Base-by-base conservation (phyloP, 2,797 vertebrate genomes). In the Acrossocheilus wenchowensis region DNA sequence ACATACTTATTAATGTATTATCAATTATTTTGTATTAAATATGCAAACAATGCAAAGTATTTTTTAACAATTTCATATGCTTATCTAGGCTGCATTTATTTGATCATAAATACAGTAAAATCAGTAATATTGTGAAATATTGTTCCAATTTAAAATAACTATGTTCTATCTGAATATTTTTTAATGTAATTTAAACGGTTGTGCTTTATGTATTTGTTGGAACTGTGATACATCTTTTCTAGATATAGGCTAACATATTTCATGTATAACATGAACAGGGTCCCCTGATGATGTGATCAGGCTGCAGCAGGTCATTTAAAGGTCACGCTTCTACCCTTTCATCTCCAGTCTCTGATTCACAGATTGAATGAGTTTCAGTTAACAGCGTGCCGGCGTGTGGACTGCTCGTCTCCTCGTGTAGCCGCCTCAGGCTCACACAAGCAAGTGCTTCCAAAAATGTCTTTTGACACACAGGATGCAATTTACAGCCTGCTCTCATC, bases 361-460 rank as follows among this genome's bases (percentile, higher is more conserved):
- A 77, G 72, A 66, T 68, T 68, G 60, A 68, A 34, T 78, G n/a
- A 84, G 48, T 34, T 75, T 78, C 60, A 60, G 15, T 21, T 45
- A 82, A 36, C 71, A 64, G 71, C 50, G 30, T 50, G 41, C 26
- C 72, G 36, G 71, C 23, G 26, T 54, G 64, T 50, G 7, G 9
- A 36, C 26, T n/a, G 83, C 54, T 77, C 26, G 3, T 62, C 39
- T 83, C 21, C 57, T 60, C 19, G 23, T n/a, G 72, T 11, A 39
- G 48, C 23, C 8, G 21, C 73, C 41, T 50, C 57, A 36, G 41
- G 41, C 73, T 83, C 26, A 41, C 43, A 68, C 60, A 66, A 39
- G n/a, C 34, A 26, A 41, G 15, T 0, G 26, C 66, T 85, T 45
- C n/a, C 64, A 30, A 41, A 85, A 54, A 57, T 21, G 34, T 68